Percentiles rank a stretch among this genome's conserved stretches.
phyloP scores from a whole-genome alignment of 2,113 vertebrate species.

The Shinisaurus crocodilurus region DNA sequence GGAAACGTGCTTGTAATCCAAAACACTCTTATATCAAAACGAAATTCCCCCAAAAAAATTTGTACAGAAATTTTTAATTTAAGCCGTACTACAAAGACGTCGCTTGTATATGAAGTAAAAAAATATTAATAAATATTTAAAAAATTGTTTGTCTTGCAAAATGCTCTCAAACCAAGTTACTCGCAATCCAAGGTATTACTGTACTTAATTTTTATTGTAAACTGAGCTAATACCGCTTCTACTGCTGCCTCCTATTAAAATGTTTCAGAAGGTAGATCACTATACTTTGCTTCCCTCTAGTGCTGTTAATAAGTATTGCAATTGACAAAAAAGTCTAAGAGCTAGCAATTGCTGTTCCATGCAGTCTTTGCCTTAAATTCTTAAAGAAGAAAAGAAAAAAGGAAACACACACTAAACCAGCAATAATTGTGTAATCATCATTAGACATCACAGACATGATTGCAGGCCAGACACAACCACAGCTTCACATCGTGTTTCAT shows the following conservation, averaged over 20 bases:
- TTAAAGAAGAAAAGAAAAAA: background rate
- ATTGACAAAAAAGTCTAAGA: background rate
- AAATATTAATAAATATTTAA: too few species aligned
- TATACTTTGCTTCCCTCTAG: conserved; percentile 72
- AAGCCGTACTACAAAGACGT: too few species aligned
- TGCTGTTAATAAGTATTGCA: conserved; percentile 65
- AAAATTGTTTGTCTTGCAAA: too few species aligned
- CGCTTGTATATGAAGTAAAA: too few species aligned
- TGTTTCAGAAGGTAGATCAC: background rate
- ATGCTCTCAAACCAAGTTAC: too few species aligned
- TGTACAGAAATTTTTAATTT: too few species aligned
- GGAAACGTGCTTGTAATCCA: too few species aligned
- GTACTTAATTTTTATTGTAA: background rate
- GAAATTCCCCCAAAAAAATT: too few species aligned
- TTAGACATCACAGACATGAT: background rate
- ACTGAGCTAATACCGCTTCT: background rate
- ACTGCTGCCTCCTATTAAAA: background rate
- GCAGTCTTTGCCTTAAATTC: background rate
- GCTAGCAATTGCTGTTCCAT: background rate
- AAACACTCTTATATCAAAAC: too few species aligned
- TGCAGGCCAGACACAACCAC: background rate
- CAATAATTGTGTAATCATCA: background rate
- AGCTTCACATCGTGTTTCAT: too few species aligned
- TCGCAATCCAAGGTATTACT: too few species aligned
- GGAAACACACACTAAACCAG: background rate